phyloP scores from a whole-genome alignment of 1,140 invertebrate genomes.

The Magallana ariakensis region DNA sequence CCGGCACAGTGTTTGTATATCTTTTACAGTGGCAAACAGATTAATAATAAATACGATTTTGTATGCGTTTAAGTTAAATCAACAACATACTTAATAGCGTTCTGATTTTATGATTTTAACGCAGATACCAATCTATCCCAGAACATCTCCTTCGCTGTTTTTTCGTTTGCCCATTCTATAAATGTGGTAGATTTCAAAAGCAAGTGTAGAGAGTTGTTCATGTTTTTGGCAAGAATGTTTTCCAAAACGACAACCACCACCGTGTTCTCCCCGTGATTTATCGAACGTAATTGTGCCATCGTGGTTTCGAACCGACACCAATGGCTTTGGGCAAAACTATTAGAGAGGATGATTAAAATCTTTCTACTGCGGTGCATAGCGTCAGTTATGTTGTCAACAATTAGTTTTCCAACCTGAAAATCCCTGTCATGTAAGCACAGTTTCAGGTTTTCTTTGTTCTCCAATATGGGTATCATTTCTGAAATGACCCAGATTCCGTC shows the following conservation, averaged over 20 bases:
- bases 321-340: no score
- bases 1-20: no score
- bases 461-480: conserved; percentile 23
- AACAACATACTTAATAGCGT: no score
- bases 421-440: conserved; percentile 72
- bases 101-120: no score
- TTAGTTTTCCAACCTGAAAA: conserved; percentile 63
- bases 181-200: conserved; percentile 84
- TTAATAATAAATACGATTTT: no score
- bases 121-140: conserved; percentile 79
- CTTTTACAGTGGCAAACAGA: no score
- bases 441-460: conserved; percentile 43
- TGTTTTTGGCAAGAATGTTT: conserved; percentile 11
- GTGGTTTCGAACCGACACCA: no score
- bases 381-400: conserved; percentile 58
- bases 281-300: no score
- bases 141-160: conserved; percentile 94
- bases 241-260: conserved; percentile 31
- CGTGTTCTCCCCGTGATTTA: neutral
- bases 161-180: conserved; percentile 84
- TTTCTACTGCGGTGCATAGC: no score
- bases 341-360: no score
- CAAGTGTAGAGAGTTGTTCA: conserved; percentile 81
- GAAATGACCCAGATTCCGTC: neutral
- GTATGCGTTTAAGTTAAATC: no score